phyloP scores from a whole-genome alignment of 23 tunicate genomes.

The Trididemnum clinides region DNA sequence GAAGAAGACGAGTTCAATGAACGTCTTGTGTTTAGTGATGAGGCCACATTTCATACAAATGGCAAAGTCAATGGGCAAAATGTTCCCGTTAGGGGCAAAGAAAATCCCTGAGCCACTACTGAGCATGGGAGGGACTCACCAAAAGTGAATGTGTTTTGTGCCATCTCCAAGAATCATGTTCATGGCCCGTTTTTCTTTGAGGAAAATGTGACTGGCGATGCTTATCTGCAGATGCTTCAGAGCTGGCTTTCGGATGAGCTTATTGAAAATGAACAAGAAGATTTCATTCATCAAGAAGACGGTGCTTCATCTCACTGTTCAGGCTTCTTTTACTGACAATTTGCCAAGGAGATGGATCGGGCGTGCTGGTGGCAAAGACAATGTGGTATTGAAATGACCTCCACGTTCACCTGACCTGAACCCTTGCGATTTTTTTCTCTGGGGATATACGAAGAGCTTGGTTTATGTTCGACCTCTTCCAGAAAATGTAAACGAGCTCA shows the following conservation, averaged over 20 bases:
- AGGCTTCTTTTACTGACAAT: constrained; percentile 21
- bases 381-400: constrained; percentile 10
- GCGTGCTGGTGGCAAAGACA: constrained; percentile 16
- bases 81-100: constrained; percentile 10
- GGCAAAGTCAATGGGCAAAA: constrained; percentile 30
- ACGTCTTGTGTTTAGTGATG: constrained; percentile 23
- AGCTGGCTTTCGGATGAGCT: constrained; percentile 18
- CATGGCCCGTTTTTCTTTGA: constrained; percentile 28
- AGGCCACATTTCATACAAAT: constrained; percentile 33
- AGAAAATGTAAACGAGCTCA: constrained; percentile 4
- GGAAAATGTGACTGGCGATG: constrained; percentile 26
- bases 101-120: constrained; percentile 5
- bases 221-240: constrained; percentile 29
- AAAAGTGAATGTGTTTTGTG: constrained; percentile 45
- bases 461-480: constrained; percentile 18
- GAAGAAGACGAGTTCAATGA: constrained; percentile 34
- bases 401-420: constrained; percentile 31
- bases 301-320: constrained; percentile 38
- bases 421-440: constrained; percentile 35
- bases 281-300: constrained; percentile 21
- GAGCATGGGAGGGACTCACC: constrained; percentile 25
- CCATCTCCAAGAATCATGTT: constrained; percentile 33
- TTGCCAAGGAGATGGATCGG: constrained; percentile 29
- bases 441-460: constrained; percentile 15
- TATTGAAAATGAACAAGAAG: constrained; percentile 10